Evolutionary conservation across 30 jellyfish, hydroid and myxozoan genomes (phyloP).

Genomic region (Turritopsis rubra): DNA sequence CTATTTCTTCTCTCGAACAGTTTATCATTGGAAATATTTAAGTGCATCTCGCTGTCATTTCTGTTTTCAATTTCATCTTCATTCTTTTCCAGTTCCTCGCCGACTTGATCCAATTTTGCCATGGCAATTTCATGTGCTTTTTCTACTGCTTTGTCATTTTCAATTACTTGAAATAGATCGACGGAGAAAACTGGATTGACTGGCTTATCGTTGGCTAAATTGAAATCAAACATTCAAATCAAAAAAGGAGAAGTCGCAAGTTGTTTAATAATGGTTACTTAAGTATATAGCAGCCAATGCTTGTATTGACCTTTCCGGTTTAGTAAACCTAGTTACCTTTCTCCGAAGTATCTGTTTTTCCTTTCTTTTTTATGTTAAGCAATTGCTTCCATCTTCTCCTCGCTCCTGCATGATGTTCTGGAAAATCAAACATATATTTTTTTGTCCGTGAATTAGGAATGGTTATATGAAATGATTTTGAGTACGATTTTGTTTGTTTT

Average conservation of each 20-base stretch:
- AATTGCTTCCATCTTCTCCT: slow-evolving; percentile 83
- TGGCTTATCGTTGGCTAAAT: slow-evolving; percentile 24
- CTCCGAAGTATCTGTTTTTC: slow-evolving; percentile 25
- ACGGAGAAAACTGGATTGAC: slow-evolving; percentile 57
- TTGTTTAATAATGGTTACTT: no score
- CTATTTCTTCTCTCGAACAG: slow-evolving; percentile 12
- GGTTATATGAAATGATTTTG: no score
- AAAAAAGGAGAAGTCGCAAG: no score
- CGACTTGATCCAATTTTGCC: slow-evolving; percentile 21
- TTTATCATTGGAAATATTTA: slow-evolving; percentile 34
- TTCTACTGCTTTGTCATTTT: slow-evolving; percentile 70
- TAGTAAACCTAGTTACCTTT: slow-evolving; percentile 22
- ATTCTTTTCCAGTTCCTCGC: slow-evolving; percentile 5
- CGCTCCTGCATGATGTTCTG: slow-evolving; percentile 41
- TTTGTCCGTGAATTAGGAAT: background rate
- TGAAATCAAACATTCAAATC: background rate
- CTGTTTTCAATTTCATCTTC: background rate
- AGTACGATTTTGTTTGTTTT: background rate
- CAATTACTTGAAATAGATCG: slow-evolving; percentile 80
- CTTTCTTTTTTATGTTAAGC: slow-evolving; percentile 50
- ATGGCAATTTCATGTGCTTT: slow-evolving; percentile 33
- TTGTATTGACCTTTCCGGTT: no score
- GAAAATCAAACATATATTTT: background rate
- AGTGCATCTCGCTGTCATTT: slow-evolving; percentile 13
- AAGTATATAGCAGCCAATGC: no score